These are phyloP conservation scores for Microcebus tavaratra DNA, from an alignment of 2,113 vertebrate genomes.

Conservation along the genomic window DNA sequence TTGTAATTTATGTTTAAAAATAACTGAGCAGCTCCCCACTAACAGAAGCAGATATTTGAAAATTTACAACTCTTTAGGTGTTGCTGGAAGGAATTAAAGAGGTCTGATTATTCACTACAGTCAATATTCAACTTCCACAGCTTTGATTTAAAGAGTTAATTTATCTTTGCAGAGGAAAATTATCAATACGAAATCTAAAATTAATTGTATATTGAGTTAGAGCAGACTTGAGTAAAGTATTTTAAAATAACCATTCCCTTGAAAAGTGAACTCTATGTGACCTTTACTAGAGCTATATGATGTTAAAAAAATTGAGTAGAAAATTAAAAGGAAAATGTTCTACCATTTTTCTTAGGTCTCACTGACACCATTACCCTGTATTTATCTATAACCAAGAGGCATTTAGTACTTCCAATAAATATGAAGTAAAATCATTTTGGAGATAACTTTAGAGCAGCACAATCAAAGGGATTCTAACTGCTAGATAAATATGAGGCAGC, in stretches of 20 bases:
- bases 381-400: slow-evolving; percentile 57
- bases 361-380: slow-evolving; percentile 54
- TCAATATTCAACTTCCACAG: slow-evolving; percentile 53
- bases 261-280: slow-evolving; percentile 75
- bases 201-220: slow-evolving; percentile 66
- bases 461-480: slow-evolving; percentile 37
- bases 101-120: slow-evolving; percentile 10
- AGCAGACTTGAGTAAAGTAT: slow-evolving; percentile 61
- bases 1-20: slow-evolving; percentile 30
- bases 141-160: slow-evolving; percentile 74
- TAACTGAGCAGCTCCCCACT: not conserved
- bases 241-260: slow-evolving; percentile 80
- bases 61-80: not conserved
- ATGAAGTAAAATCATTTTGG: slow-evolving; percentile 48
- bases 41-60: not conserved
- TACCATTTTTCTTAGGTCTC: slow-evolving; percentile 77
- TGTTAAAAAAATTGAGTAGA: slow-evolving; percentile 75
- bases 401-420: slow-evolving; percentile 59
- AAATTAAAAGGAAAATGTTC: slow-evolving; percentile 77
- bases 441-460: slow-evolving; percentile 19
- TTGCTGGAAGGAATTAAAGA: slow-evolving; percentile 40
- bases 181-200: slow-evolving; percentile 70
- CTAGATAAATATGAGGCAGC: slow-evolving; percentile 12
- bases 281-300: slow-evolving; percentile 67
- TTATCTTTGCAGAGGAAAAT: slow-evolving; percentile 57